phyloP scores from a whole-genome alignment of 2,113 vertebrate species.

The Anarhynchus alexandrinus region DNA sequence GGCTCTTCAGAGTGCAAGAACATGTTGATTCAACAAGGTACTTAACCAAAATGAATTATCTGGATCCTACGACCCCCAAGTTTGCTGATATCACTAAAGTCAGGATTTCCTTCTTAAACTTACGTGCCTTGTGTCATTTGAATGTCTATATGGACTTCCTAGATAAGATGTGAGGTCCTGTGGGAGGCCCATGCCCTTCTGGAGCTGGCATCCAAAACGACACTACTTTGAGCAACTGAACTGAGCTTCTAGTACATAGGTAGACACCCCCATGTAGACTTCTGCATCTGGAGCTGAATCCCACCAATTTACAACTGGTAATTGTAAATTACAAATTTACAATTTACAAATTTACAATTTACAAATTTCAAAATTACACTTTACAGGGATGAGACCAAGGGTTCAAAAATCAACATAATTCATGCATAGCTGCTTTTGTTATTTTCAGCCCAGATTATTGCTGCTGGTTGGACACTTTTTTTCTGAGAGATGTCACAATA shows the following conservation, averaged over 20 bases:
- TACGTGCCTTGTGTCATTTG: neutral
- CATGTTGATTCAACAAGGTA: too few species aligned
- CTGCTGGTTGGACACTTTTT: neutral
- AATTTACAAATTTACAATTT: too few species aligned
- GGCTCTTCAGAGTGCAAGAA: neutral
- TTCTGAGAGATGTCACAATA: neutral
- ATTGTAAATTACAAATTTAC: too few species aligned
- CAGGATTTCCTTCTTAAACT: neutral
- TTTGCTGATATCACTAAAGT: neutral
- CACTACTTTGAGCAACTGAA: neutral
- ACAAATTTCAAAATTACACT: too few species aligned
- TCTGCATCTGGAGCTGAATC: neutral
- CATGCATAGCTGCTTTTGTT: neutral
- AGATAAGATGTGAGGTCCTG: neutral
- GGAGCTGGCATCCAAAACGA: neutral
- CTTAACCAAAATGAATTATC: neutral
- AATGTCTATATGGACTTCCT: neutral
- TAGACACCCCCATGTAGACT: too few species aligned
- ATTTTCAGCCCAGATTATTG: neutral
- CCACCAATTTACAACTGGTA: too few species aligned
- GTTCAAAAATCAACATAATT: neutral
- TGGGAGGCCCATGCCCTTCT: neutral
- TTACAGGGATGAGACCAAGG: too few species aligned
- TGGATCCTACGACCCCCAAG: fast-evolving
- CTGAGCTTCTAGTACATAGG: neutral